Conservation (phyloP, 2,113 vertebrate genomes). For the Eretmochelys imbricata region DNA sequence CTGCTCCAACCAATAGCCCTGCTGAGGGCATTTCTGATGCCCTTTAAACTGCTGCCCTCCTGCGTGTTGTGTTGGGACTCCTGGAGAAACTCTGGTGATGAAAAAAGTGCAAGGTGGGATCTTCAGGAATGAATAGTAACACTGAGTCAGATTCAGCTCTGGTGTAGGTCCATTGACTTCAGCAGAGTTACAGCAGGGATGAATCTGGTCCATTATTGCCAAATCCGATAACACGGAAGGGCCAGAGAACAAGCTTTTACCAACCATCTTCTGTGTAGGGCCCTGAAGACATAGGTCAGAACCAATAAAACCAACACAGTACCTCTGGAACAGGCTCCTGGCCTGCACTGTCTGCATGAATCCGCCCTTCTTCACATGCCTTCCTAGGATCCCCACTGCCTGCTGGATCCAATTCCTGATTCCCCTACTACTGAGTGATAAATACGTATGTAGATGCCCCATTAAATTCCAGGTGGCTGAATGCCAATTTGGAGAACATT, state of each 20-base stretch:
- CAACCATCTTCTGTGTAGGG: too few species aligned
- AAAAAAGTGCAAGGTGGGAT: background rate
- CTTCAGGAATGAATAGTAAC: background rate
- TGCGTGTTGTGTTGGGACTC: rapidly evolving
- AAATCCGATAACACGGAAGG: rapidly evolving
- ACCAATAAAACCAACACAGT: too few species aligned
- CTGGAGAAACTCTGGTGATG: rapidly evolving
- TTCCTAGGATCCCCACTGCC: background rate
- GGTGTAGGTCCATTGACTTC: background rate
- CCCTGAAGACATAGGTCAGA: too few species aligned
- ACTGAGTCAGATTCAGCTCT: rapidly evolving
- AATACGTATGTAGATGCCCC: background rate
- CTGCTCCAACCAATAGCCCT: background rate
- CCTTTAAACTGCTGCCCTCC: background rate
- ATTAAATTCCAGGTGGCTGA: too few species aligned
- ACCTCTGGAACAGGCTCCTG: too few species aligned
- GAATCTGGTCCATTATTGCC: background rate
- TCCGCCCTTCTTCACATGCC: too few species aligned
- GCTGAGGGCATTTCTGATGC: background rate
- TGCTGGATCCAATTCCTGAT: background rate
- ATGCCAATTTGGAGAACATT: too few species aligned
- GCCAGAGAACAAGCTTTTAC: too few species aligned
- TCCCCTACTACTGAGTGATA: background rate
- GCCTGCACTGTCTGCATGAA: too few species aligned
- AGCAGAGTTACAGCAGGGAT: background rate